Evolutionary conservation across 2,888 invertebrate species (phyloP).

Genomic region (Lucinisca nassula): DNA sequence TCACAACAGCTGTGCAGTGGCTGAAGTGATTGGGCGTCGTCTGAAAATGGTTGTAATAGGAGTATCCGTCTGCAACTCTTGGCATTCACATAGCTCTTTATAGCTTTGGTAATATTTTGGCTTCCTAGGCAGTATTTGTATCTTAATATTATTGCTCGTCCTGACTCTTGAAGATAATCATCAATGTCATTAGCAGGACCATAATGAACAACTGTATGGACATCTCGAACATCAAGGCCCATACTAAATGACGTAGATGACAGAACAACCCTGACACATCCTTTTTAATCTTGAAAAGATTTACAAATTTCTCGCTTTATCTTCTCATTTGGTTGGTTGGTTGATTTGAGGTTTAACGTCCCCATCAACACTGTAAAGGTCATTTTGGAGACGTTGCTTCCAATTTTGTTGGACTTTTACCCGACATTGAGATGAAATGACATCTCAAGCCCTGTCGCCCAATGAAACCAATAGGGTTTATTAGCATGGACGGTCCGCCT

Average conservation of each 20-base stretch:
- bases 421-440: too few relatives aligned
- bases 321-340: too few relatives aligned
- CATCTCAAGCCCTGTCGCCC: too few relatives aligned
- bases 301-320: too few relatives aligned
- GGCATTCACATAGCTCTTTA: slow-evolving; percentile 12
- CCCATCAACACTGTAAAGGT: too few relatives aligned
- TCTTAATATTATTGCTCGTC: slow-evolving; percentile 45
- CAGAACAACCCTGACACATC: slow-evolving; percentile 34
- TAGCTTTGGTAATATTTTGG: slow-evolving; percentile 29
- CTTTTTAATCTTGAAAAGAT: slow-evolving; percentile 27
- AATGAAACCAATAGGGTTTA: too few relatives aligned
- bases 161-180: slow-evolving; percentile 47
- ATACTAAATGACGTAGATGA: slow-evolving; percentile 52
- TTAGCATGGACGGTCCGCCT: too few relatives aligned
- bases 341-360: too few relatives aligned
- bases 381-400: too few relatives aligned
- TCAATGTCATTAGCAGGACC: slow-evolving; percentile 39
- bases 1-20: background rate
- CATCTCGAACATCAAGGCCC: slow-evolving; percentile 50
- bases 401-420: too few relatives aligned
- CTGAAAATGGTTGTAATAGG: background rate
- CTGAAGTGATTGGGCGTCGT: background rate
- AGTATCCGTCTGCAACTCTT: background rate
- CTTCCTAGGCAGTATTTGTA: slow-evolving; percentile 35
- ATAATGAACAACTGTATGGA: slow-evolving; percentile 43